Evolutionary conservation across 2,797 vertebrate genomes (phyloP).

Genomic region (Coendou prehensilis): DNA sequence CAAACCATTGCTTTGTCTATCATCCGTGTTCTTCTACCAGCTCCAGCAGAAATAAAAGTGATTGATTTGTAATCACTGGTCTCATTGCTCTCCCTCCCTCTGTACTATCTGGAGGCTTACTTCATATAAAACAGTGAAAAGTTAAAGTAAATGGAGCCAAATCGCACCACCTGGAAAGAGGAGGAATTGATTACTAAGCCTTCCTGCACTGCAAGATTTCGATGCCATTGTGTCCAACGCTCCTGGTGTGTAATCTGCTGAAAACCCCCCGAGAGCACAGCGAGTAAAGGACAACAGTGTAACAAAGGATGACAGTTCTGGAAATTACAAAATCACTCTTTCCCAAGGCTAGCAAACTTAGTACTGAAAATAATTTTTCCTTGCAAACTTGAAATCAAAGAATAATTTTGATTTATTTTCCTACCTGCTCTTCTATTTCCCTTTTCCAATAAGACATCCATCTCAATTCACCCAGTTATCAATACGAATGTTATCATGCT

Average conservation of each 20-base stretch:
- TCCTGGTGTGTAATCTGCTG: slow-evolving; percentile 78
- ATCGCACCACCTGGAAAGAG: slow-evolving; percentile 80
- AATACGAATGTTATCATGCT: slow-evolving; percentile 9
- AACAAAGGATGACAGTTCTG: slow-evolving; percentile 74
- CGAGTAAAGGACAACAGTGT: slow-evolving; percentile 73
- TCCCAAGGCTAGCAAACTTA: slow-evolving; percentile 37
- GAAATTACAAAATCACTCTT: slow-evolving; percentile 86
- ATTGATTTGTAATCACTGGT: slow-evolving; percentile 82
- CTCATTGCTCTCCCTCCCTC: slow-evolving; percentile 65
- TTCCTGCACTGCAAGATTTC: slow-evolving; percentile 74
- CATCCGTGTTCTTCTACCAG: not conserved
- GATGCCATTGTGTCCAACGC: slow-evolving; percentile 71
- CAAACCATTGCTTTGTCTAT: slow-evolving; percentile 9
- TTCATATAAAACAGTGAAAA: slow-evolving; percentile 72
- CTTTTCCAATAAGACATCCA: slow-evolving; percentile 55
- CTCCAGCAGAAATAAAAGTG: slow-evolving; percentile 74
- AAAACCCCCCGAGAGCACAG: slow-evolving; percentile 67
- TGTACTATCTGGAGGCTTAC: slow-evolving; percentile 60
- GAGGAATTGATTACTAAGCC: slow-evolving; percentile 83
- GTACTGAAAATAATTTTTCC: slow-evolving; percentile 62
- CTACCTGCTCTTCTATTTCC: slow-evolving; percentile 38
- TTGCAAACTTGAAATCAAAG: slow-evolving; percentile 75
- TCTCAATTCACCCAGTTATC: slow-evolving; percentile 62
- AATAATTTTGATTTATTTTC: slow-evolving; percentile 78
- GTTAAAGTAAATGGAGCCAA: slow-evolving; percentile 67